Conservation (phyloP, 1,140 invertebrate species). For the Manduca sexta region DNA sequence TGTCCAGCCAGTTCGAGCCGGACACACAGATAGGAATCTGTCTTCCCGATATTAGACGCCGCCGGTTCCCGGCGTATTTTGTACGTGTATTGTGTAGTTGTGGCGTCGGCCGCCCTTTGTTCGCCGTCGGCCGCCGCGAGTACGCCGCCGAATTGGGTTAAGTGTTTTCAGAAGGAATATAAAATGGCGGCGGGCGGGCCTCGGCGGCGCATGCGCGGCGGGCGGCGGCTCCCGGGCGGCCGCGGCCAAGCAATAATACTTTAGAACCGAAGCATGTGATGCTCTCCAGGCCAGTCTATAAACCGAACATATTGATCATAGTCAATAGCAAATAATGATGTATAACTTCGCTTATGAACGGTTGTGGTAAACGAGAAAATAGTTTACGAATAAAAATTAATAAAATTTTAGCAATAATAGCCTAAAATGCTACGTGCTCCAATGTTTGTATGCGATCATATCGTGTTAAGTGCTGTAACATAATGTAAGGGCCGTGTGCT, state of each 20-base stretch:
- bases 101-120: conserved; percentile 37
- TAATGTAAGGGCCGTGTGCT: conserved; percentile 2
- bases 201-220: conserved; percentile 19
- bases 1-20: conserved; percentile 24
- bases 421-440: conserved; percentile 58
- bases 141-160: conserved; percentile 46
- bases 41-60: conserved; percentile 39
- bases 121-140: conserved; percentile 32
- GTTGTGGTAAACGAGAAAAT: conserved; percentile 71
- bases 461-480: conserved; percentile 33
- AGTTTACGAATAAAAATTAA: conserved; percentile 58
- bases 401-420: conserved; percentile 70
- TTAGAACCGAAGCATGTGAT: conserved; percentile 55
- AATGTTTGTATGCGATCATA: conserved; percentile 57
- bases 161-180: conserved; percentile 30
- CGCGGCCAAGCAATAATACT: conserved; percentile 53
- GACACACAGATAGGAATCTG: conserved; percentile 22
- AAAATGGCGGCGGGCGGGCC: conserved; percentile 5
- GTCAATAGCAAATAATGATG: conserved; percentile 67
- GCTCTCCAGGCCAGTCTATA: conserved; percentile 34
- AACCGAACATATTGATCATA: conserved; percentile 64
- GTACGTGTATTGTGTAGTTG: not conserved
- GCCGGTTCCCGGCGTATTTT: conserved; percentile 37
- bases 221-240: conserved; percentile 20
- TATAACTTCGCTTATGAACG: conserved; percentile 72